Conservation (phyloP, 2,888 invertebrate genomes). For the Augochlorella aurata region DNA sequence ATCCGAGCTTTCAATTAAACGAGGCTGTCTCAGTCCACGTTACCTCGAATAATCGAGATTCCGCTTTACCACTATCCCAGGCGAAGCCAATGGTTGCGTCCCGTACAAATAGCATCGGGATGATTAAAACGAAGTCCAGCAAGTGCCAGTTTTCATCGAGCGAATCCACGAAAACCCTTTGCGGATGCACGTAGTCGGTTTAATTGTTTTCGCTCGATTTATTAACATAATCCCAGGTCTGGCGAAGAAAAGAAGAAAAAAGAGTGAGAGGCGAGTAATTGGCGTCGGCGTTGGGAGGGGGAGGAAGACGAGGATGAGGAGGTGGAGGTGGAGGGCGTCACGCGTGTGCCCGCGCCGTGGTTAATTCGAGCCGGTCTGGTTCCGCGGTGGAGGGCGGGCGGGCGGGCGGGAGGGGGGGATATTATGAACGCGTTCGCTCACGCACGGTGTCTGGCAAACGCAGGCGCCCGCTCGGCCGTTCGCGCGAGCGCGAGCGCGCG, state of each 20-base stretch:
- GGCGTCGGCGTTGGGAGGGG: conserved; percentile 42
- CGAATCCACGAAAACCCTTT: background rate
- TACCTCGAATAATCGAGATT: too few relatives aligned
- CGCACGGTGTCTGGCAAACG: conserved; percentile 36
- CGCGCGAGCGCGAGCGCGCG: too few relatives aligned
- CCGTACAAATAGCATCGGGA: too few relatives aligned
- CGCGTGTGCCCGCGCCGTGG: conserved; percentile 61
- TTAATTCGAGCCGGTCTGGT: conserved; percentile 59
- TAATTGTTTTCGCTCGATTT: conserved; percentile 54
- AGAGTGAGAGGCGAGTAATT: conserved; percentile 56
- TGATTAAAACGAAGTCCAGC: background rate
- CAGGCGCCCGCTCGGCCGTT: background rate
- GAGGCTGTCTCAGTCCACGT: too few relatives aligned
- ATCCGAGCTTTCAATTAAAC: too few relatives aligned
- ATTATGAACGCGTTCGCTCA: conserved; percentile 63
- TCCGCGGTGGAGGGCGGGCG: conserved; percentile 37
- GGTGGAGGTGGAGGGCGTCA: conserved; percentile 47
- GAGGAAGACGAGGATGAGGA: conserved; percentile 23
- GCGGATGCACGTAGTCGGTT: conserved; percentile 18
- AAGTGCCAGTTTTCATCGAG: background rate
- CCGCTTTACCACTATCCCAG: too few relatives aligned
- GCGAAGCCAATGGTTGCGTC: too few relatives aligned
- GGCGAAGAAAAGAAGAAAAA: conserved; percentile 15
- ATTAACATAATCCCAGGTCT: conserved; percentile 52
- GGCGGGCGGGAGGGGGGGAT: too few relatives aligned